Base-by-base conservation (phyloP, 2,888 invertebrate species). In the Mimachlamys varia region DNA sequence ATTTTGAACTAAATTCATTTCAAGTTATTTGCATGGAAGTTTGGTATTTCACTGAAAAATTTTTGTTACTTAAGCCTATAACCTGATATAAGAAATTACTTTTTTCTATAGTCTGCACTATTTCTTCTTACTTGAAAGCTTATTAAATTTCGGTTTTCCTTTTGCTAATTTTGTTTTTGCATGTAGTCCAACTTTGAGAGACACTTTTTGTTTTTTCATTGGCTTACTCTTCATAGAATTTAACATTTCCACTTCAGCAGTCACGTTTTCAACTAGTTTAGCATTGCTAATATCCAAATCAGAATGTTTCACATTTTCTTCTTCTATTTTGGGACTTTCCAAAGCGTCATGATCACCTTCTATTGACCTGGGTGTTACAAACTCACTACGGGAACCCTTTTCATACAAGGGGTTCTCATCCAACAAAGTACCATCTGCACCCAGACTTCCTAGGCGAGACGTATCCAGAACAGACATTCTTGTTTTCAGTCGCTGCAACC, bases 171-270 rank as follows among this genome's bases (percentile, higher is more conserved):
- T 76, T 27, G 33, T 13, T 76, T 33, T 76, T 76, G 76, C 15
- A 76, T 33, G 7, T 33, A 76, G 76, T 27, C 76, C 76, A 76
- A 76, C 76, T 27, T 33, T 76, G 27, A 76, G 10, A 76, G 76
- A 76, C 12, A 76, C 76, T 76, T 33, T 76, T 15, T 27, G 76
- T 33, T 76, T 76, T 33, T 76, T 76, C 33, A 33, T 76, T 22
- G 27, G 76, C 27, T 76, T 76, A 76, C 27, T 76, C 76, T 76
- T 76, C 33, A 76, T 33, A 15, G 76, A 76, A 76, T 76, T 76
- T 22, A 76, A 27, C 27, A 76, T 76, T 76, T 76, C 76, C 10
- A 76, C 76, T 76, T 76, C 76, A 76, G 76, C 76, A 22, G 7
- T 76, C 76, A 76, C 76, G 33, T 33, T 76, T 33, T 27, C 27